Base-by-base conservation (phyloP, 2,113 vertebrate genomes). In the Synchiropus splendidus region DNA sequence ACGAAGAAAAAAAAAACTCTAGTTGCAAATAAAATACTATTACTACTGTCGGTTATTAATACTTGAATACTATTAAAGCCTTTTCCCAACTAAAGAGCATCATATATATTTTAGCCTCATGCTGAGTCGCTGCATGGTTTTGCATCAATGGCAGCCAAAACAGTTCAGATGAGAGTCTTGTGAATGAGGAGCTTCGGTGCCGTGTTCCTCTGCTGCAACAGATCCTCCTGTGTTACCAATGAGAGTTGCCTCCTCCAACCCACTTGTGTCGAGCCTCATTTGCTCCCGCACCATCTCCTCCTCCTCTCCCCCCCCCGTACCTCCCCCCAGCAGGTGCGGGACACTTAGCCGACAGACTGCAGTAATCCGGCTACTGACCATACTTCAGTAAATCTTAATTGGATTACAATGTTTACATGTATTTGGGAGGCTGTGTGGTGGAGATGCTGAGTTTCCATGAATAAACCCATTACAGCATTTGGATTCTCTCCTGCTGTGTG, bases 211-310 rank as follows among this genome's bases (percentile, higher is more conserved):
- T 8, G 21, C 4, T 27, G 21, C 4, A 8, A 27, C 64, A 39
- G 45, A 57, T 54, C 56, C 42, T 56, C 42, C 44, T 45, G 45
- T 33, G 61, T 75, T 70, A 75, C 72, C 57, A 64, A 75, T 42
- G 51, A 70, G 51, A 49, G 45, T 16, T 31, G 49, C 49, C 41
- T 33, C 55, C 42, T 59, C 53, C 38, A 47, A 51, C 67, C 51
- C 54, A 51, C 46, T 61, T 54, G 49, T 3, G 46, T 51, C 49
- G 40, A 15, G 13, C 39, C 56, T 74, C 56, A 63, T 71, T 71
- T 68, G 45, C 42, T 41, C n/a, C 38, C 41, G 10, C 31, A 52
- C 43, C 40, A 12, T 39, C 36, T 50, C 39, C 31, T 49, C 38
- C 36, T 49, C 40, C 30, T 47, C 30, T 35, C 41, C 12, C 27